Evolutionary conservation across 2,888 invertebrate species (phyloP).

Genomic region (Hemithea aestivaria): DNA sequence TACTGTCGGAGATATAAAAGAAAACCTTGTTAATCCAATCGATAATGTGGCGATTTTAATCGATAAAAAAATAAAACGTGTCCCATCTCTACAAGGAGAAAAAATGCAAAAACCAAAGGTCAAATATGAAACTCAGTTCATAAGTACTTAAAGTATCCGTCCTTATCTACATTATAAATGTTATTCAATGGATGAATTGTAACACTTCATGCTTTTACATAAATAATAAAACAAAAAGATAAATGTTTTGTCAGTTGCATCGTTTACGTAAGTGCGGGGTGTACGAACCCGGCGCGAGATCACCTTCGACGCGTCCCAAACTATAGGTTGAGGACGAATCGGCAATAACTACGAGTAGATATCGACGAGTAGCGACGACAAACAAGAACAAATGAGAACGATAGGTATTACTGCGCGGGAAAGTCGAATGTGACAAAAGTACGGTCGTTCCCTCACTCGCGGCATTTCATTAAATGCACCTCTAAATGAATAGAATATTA

Average conservation of each 20-base stretch:
- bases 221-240: slow-evolving; percentile 41
- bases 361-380: slow-evolving; percentile 56
- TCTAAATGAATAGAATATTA: no score
- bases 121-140: slow-evolving; percentile 1
- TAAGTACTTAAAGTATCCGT: background rate
- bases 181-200: slow-evolving; percentile 27
- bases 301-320: slow-evolving; percentile 72
- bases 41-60: slow-evolving; percentile 1
- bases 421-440: slow-evolving; percentile 45
- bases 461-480: slow-evolving; percentile 5
- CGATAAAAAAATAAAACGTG: background rate
- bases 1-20: no score
- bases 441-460: slow-evolving; percentile 15
- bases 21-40: no score
- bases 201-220: slow-evolving; percentile 36
- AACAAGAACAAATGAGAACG: slow-evolving; percentile 49
- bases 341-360: slow-evolving; percentile 59
- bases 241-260: slow-evolving; percentile 61
- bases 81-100: no score
- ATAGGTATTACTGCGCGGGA: slow-evolving; percentile 34
- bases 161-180: slow-evolving; percentile 12
- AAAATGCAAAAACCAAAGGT: no score
- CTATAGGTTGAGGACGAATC: slow-evolving; percentile 68
- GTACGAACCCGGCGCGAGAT: slow-evolving; percentile 57
- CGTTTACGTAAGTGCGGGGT: slow-evolving; percentile 70